Evolutionary conservation across 1,140 invertebrate genomes (phyloP).

Genomic region (Hypsibius dujardini): DNA sequence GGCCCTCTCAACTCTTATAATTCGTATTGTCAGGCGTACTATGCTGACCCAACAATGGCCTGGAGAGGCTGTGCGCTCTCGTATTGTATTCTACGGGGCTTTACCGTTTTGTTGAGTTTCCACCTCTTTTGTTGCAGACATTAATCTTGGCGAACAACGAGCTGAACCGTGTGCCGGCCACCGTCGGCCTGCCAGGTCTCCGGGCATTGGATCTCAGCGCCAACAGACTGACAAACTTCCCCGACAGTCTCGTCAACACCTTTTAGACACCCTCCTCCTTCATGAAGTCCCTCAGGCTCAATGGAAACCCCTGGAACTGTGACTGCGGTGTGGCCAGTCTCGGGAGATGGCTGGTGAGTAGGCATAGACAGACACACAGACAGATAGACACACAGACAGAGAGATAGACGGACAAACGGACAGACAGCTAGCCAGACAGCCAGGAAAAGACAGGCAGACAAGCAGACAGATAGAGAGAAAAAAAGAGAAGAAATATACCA

Average conservation of each 20-base stretch:
- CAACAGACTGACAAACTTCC: background rate
- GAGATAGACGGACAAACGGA: background rate
- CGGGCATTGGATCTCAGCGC: background rate
- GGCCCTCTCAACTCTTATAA: background rate
- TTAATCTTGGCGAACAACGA: background rate
- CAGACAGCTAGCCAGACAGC: background rate
- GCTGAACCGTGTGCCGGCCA: background rate
- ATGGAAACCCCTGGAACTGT: constrained; percentile 4
- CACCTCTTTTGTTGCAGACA: background rate
- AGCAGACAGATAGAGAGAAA: too few species aligned
- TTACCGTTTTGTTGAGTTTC: background rate
- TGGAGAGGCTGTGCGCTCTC: background rate
- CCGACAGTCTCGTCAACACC: background rate
- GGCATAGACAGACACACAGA: background rate
- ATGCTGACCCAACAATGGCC: background rate
- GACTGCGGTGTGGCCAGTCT: constrained; percentile 8
- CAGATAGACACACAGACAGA: background rate
- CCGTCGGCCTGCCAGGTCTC: background rate
- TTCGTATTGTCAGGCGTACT: too few species aligned
- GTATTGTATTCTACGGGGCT: background rate
- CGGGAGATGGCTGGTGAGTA: background rate
- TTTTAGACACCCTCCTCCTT: background rate
- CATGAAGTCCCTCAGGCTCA: constrained; percentile 6
- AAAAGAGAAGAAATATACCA: background rate
- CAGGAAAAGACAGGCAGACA: background rate